phyloP scores from a whole-genome alignment of 2,888 invertebrate genomes.

The Cerceris ruficornis region DNA sequence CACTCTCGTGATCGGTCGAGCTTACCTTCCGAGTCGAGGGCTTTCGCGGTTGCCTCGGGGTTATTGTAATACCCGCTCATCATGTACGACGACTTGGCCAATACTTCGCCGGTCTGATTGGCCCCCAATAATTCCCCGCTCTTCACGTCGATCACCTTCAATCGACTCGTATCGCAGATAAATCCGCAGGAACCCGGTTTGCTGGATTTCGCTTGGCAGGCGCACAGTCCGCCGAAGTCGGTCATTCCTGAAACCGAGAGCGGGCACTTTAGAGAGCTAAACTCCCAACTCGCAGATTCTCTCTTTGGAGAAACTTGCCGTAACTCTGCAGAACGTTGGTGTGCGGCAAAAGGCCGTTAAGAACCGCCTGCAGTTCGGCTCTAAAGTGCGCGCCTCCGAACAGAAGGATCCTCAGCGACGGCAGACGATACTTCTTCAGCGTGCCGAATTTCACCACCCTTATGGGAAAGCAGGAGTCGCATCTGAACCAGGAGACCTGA shows the following conservation, averaged over 20 bases:
- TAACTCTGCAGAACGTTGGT: constrained; percentile 60
- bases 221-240: constrained; percentile 42
- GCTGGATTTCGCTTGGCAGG: constrained; percentile 27
- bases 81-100: constrained; percentile 55
- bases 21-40: constrained; percentile 64
- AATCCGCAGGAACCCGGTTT: constrained; percentile 60
- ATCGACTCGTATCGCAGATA: constrained; percentile 36
- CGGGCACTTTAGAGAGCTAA: neutral
- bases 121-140: constrained; percentile 55
- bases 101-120: constrained; percentile 61
- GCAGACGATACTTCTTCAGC: constrained; percentile 59
- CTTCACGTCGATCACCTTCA: constrained; percentile 61
- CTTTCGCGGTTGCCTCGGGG: constrained; percentile 52
- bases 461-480: constrained; percentile 59
- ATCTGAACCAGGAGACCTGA: constrained; percentile 66
- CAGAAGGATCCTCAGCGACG: constrained; percentile 58
- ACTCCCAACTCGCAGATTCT: too few species aligned
- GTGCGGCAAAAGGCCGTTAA: constrained; percentile 55
- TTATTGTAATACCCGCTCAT: constrained; percentile 62
- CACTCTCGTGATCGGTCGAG: too few species aligned
- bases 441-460: constrained; percentile 60
- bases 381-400: constrained; percentile 67
- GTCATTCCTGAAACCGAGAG: constrained; percentile 45
- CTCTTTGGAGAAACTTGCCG: constrained; percentile 53
- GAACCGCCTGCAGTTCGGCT: constrained; percentile 50